Evolutionary conservation across 1,140 invertebrate genomes (phyloP).

Genomic region (Calephelis virginiensis): DNA sequence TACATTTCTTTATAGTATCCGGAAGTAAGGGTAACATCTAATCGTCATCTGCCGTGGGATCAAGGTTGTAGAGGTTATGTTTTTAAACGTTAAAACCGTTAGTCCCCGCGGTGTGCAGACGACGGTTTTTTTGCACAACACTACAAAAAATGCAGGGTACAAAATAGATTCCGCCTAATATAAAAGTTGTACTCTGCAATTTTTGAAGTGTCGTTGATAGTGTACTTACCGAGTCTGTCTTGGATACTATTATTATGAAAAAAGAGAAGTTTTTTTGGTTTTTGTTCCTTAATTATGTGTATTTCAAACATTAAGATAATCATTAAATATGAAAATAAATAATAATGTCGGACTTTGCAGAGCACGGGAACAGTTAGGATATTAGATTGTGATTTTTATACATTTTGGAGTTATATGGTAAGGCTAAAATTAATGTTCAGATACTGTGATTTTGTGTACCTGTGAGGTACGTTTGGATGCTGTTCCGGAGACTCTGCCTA

Average conservation of each 20-base stretch:
- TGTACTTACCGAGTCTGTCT: constrained; percentile 67
- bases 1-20: constrained; percentile 73
- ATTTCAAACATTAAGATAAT: constrained; percentile 76
- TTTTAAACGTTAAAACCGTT: constrained; percentile 10
- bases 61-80: constrained; percentile 26
- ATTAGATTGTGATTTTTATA: constrained; percentile 73
- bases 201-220: constrained; percentile 63
- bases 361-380: constrained; percentile 55
- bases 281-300: constrained; percentile 80
- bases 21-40: constrained; percentile 55
- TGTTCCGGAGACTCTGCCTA: constrained; percentile 58
- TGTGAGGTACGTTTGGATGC: constrained; percentile 54
- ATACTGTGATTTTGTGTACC: constrained; percentile 75
- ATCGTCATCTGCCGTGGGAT: constrained; percentile 39
- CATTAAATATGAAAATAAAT: constrained; percentile 74
- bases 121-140: constrained; percentile 41
- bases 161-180: constrained; percentile 75
- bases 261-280: constrained; percentile 73
- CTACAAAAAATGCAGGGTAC: constrained; percentile 68
- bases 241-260: constrained; percentile 67
- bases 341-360: constrained; percentile 50
- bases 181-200: constrained; percentile 69
- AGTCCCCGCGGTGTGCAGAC: constrained; percentile 26
- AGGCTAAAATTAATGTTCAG: constrained; percentile 57
- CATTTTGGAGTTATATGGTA: constrained; percentile 55